phyloP scores from a whole-genome alignment of 2,888 invertebrate genomes.

The Cheilosia vernalis region DNA sequence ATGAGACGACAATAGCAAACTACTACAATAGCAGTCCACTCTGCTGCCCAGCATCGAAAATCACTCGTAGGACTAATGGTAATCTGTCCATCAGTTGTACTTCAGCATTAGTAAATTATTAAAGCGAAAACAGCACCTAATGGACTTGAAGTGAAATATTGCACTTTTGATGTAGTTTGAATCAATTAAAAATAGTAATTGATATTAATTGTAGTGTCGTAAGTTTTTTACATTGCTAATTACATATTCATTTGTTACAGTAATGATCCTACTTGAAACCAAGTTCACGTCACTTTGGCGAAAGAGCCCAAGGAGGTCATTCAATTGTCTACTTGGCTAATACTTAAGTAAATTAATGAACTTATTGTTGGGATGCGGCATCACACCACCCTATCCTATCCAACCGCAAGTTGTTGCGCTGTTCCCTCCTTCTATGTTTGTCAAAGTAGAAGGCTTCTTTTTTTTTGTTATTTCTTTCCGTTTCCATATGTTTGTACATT shows the following conservation, averaged over 20 bases:
- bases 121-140: too few relatives aligned
- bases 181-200: conserved; percentile 23
- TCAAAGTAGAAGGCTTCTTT: conserved; percentile 4
- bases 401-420: conserved; percentile 36
- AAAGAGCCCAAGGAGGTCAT: conserved; percentile 20
- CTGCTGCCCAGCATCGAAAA: too few relatives aligned
- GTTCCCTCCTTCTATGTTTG: conserved; percentile 26
- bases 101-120: not conserved
- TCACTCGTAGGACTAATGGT: too few relatives aligned
- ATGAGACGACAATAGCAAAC: too few relatives aligned
- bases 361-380: conserved; percentile 6
- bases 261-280: conserved; percentile 37
- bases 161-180: conserved; percentile 3
- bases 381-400: conserved; percentile 12
- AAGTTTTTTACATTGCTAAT: conserved; percentile 5
- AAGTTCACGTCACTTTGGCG: conserved; percentile 21
- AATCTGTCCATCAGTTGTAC: too few relatives aligned
- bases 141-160: conserved; percentile 12
- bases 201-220: conserved; percentile 26
- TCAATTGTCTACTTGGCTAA: conserved; percentile 41
- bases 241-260: conserved; percentile 17
- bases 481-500: conserved; percentile 19
- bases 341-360: conserved; percentile 48
- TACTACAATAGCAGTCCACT: too few relatives aligned
- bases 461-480: not conserved